Evolutionary conservation across 1,140 invertebrate species (phyloP).

Genomic region (Dreissena polymorpha): DNA sequence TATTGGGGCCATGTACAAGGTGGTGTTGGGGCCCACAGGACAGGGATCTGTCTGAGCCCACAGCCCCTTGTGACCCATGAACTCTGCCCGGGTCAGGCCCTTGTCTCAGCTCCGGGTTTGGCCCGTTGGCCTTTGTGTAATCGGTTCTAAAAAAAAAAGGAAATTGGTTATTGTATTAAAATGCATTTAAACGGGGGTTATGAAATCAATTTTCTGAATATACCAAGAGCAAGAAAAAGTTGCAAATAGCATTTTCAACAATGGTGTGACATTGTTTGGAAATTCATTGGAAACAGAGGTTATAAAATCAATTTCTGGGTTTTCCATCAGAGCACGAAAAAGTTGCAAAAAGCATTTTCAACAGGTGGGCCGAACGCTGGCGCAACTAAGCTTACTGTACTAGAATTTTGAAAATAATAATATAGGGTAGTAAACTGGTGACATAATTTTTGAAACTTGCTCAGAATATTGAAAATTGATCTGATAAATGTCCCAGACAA

Average conservation of each 20-base stretch:
- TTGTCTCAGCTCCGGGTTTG: slow-evolving; percentile 34
- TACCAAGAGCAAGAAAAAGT: neutral
- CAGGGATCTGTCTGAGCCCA: slow-evolving; percentile 39
- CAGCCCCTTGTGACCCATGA: slow-evolving; percentile 40
- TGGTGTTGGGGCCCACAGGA: slow-evolving; percentile 42
- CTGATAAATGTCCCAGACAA: no score
- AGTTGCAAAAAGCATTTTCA: no score
- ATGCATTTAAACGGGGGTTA: neutral
- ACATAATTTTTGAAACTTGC: no score
- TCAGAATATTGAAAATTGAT: no score
- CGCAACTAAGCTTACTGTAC: no score
- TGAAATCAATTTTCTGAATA: neutral
- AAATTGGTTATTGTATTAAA: neutral
- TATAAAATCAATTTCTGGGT: no score
- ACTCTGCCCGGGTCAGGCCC: slow-evolving; percentile 44
- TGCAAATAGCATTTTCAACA: no score
- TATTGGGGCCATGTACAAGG: slow-evolving; percentile 19
- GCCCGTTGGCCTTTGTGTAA: slow-evolving; percentile 41
- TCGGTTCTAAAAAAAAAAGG: slow-evolving; percentile 27
- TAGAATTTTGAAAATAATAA: no score
- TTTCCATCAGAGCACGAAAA: no score
- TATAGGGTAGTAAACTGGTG: no score
- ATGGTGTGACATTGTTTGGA: no score
- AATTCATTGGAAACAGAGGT: no score
- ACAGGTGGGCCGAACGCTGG: neutral